A percentile compares a stretch with the other conserved stretches of the same genome.
phyloP scores from a whole-genome alignment of 2,888 invertebrate genomes.

The Rhynchonema sp. region DNA sequence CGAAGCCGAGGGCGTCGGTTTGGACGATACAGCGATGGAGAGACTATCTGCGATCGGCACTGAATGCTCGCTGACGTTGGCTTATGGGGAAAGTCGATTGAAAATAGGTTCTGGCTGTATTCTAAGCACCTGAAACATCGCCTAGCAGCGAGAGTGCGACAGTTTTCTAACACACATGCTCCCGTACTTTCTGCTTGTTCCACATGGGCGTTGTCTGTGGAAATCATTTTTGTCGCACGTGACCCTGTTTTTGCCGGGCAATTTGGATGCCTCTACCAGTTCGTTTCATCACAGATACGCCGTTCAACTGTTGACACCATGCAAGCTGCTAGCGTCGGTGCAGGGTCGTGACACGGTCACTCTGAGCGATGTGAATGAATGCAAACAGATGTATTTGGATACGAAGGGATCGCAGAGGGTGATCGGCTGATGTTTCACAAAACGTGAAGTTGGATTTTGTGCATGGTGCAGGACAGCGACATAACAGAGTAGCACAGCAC shows the following conservation, averaged over 20 bases:
- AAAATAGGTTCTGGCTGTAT: no score
- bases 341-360: slow-evolving; percentile 52
- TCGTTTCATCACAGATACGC: slow-evolving; percentile 55
- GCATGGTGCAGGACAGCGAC: no score
- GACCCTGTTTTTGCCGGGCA: no score
- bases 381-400: slow-evolving; percentile 64
- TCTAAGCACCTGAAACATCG: no score
- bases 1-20: slow-evolving; percentile 63
- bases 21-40: slow-evolving; percentile 60
- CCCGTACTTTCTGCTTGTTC: not conserved
- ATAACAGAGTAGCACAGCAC: no score
- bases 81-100: no score
- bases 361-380: slow-evolving; percentile 62
- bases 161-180: not conserved
- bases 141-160: no score
- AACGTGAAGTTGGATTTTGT: no score
- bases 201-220: no score
- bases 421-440: no score
- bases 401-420: slow-evolving; percentile 94
- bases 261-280: no score
- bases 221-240: no score
- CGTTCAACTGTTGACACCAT: slow-evolving; percentile 79
- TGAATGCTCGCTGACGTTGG: slow-evolving; percentile 58
- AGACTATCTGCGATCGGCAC: slow-evolving; percentile 63
- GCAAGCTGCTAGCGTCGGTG: slow-evolving; percentile 63